Conservation (phyloP, 1,140 invertebrate genomes). For the Danaus melanippus region DNA sequence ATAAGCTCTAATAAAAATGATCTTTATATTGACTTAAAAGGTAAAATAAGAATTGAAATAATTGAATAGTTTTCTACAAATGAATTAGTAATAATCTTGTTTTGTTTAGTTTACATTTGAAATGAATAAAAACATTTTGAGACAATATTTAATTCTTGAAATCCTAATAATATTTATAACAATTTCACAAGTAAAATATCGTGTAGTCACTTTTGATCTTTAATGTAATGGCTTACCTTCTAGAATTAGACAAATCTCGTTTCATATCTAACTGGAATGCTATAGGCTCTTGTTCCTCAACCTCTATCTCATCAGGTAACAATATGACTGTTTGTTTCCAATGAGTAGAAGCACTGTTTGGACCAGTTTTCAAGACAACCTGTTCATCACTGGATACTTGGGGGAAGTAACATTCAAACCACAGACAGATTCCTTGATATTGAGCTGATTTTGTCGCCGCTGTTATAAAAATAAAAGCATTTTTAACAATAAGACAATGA, state of each 20-base stretch:
- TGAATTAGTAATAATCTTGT: no score
- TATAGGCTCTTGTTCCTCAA: slow-evolving; percentile 76
- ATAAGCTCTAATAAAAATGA: no score
- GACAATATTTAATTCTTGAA: no score
- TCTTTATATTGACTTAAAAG: no score
- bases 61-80: no score
- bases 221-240: slow-evolving; percentile 53
- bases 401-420: slow-evolving; percentile 77
- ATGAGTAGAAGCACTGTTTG: slow-evolving; percentile 84
- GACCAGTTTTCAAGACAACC: slow-evolving; percentile 83
- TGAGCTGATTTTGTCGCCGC: slow-evolving; percentile 73
- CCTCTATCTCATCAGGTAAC: slow-evolving; percentile 69
- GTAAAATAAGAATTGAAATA: no score
- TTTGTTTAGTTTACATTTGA: no score
- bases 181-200: background rate
- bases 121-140: no score
- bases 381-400: slow-evolving; percentile 28
- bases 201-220: no score
- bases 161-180: background rate
- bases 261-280: slow-evolving; percentile 78
- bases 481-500: background rate
- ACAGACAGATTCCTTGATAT: slow-evolving; percentile 82
- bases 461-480: slow-evolving; percentile 24
- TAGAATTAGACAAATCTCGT: slow-evolving; percentile 45
- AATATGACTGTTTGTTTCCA: slow-evolving; percentile 98